Conservation (phyloP, 2,797 vertebrate genomes). For the Molossus alvarezi region DNA sequence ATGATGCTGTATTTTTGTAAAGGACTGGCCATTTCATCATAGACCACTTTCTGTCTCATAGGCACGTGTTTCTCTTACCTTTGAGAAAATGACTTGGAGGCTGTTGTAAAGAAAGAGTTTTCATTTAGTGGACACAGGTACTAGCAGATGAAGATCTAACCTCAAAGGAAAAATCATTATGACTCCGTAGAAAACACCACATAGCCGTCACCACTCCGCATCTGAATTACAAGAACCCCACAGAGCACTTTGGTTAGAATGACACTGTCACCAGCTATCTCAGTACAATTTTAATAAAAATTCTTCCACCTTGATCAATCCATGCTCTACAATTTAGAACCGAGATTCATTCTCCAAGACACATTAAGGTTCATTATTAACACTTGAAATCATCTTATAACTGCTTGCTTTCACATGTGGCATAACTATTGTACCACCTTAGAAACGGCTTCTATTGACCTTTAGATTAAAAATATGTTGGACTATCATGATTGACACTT, state of each 20-base stretch:
- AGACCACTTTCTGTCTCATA: neutral
- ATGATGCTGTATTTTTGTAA: neutral
- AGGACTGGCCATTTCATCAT: neutral
- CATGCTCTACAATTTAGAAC: conserved; percentile 87
- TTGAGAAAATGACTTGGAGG: conserved; percentile 13
- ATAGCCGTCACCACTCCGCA: neutral
- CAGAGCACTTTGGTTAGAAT: conserved; percentile 71
- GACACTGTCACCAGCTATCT: conserved; percentile 74
- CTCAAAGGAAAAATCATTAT: neutral
- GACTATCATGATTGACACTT: conserved; percentile 91
- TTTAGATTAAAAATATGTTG: conserved; percentile 92
- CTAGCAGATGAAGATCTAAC: conserved; percentile 13
- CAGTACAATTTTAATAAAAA: conserved; percentile 88
- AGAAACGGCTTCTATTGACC: conserved; percentile 90
- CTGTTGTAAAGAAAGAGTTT: neutral
- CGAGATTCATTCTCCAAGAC: conserved; percentile 89
- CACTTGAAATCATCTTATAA: conserved; percentile 89
- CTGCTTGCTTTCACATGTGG: conserved; percentile 89
- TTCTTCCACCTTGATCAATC: conserved; percentile 86
- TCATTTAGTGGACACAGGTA: neutral
- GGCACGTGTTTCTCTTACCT: neutral
- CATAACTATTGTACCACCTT: conserved; percentile 87
- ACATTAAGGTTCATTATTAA: conserved; percentile 87
- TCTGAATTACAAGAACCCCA: conserved; percentile 71
- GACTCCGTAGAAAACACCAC: neutral